Evolutionary conservation across 2,113 vertebrate species (phyloP).

Genomic region (Calypte anna): DNA sequence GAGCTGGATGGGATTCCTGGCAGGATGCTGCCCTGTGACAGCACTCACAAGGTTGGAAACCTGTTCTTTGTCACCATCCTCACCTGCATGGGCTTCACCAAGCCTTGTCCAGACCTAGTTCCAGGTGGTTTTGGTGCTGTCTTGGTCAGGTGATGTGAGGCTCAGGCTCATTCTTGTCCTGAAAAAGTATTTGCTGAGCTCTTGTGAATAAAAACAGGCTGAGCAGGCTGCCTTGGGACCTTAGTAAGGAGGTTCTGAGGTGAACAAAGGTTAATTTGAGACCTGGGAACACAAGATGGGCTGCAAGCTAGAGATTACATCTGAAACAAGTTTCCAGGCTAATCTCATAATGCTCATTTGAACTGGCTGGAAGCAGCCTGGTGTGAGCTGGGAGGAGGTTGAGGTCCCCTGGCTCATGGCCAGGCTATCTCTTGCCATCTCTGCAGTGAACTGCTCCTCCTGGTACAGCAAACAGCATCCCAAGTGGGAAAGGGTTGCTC

Average conservation of each 20-base stretch:
- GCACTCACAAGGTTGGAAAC: rapidly evolving
- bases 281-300: neutral
- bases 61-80: neutral
- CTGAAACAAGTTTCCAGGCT: neutral
- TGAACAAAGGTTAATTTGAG: conserved; percentile 20
- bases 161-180: neutral
- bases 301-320: conserved; percentile 17
- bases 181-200: neutral
- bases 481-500: neutral
- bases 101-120: neutral
- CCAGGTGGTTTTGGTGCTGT: neutral
- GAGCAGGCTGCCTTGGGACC: neutral
- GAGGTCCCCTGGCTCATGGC: neutral
- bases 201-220: neutral
- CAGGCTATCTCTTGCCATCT: neutral
- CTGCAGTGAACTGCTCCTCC: neutral
- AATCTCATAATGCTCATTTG: rapidly evolving
- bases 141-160: neutral
- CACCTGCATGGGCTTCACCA: neutral
- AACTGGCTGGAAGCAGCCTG: neutral
- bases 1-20: neutral
- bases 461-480: neutral
- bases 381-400: neutral
- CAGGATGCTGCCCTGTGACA: neutral
- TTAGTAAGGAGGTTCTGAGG: neutral